These are phyloP conservation scores for Apostichopus leukothele DNA, from an alignment of 53 echinoderm and acorn worm genomes.

Conservation along the genomic window DNA sequence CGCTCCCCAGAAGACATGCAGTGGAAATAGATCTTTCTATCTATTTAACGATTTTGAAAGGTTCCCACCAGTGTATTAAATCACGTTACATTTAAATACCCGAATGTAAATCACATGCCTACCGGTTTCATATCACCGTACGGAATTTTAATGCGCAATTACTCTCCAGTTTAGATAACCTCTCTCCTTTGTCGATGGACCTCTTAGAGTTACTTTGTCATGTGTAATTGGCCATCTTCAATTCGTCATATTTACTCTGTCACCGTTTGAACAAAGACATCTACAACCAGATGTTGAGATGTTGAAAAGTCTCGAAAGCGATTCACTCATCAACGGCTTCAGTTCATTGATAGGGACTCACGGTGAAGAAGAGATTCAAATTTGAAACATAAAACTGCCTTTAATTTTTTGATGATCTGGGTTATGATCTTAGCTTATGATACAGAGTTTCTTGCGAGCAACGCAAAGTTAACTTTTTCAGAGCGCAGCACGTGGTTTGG, in stretches of 20 bases:
- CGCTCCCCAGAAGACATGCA: too few relatives aligned
- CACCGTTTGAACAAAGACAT: constrained; percentile 21
- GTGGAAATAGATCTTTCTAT: not conserved
- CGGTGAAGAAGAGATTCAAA: not conserved
- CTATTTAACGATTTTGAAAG: not conserved
- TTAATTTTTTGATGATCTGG: not conserved
- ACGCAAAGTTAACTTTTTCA: too few relatives aligned
- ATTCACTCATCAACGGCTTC: not conserved
- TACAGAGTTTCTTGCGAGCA: too few relatives aligned
- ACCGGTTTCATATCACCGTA: not conserved
- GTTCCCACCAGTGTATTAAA: not conserved
- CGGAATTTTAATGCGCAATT: constrained; percentile 38
- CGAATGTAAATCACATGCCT: not conserved
- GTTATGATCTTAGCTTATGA: too few relatives aligned
- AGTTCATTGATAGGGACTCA: not conserved
- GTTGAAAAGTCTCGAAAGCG: constrained; percentile 28
- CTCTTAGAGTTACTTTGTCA: constrained; percentile 25
- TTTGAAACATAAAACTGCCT: not conserved
- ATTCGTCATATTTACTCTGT: not conserved
- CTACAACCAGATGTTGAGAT: constrained; percentile 24
- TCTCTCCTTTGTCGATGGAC: not conserved
- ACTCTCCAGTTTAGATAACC: constrained; percentile 17
- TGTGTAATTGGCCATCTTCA: constrained; percentile 26
- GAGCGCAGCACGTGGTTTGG: too few relatives aligned
- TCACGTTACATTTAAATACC: constrained; percentile 8